Base-by-base conservation (phyloP, 2,888 invertebrate species). In the Autographa pulchrina region DNA sequence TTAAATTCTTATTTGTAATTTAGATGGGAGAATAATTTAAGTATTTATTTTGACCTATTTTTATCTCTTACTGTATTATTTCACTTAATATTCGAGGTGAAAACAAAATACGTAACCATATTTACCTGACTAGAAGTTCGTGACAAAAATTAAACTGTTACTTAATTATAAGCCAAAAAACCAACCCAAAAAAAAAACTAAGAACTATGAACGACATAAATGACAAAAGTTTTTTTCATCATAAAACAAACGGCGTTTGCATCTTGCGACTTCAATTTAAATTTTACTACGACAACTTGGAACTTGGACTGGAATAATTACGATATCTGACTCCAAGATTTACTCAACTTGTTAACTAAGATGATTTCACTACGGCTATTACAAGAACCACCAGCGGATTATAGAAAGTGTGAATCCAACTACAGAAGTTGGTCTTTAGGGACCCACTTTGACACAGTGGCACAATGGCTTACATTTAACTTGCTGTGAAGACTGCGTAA, bases 401-500 rank as follows among this genome's bases (percentile, higher is more conserved):
- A 78, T 73, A 58, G 73, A 54, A 80, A 80, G 73, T 80, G 73
- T 58, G 62, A 76, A 76, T 69, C 59, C 61, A 72, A 78, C 80
- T 72, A 65, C 35, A 48, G 11, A 76, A 78, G 69, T 80, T 70
- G 63, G 69, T 70, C 65, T 60, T 54, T 32, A 14, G 65, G 59
- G 38, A 41, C 66, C 64, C 62, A 67, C 64, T 79, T 79, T 35
- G 56, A 59, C 62, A 59, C 72, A 68, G 58, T 32, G 25, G 59
- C 38, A 79, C 70, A 72, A 80, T 72, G 76, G 80, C 80, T 72
- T 68, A 80, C 68, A 78, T 76, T 78, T 69, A 69, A 76, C 66
- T 80, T 72, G 60, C 68, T 59, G 16, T 72, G 25, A 72, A 65
- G 32, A 78, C 66, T 80, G 64, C 68, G 72, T 75, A 77, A 77